Conservation (phyloP, 2,113 vertebrate species). For the Corythornis vintsioides region DNA sequence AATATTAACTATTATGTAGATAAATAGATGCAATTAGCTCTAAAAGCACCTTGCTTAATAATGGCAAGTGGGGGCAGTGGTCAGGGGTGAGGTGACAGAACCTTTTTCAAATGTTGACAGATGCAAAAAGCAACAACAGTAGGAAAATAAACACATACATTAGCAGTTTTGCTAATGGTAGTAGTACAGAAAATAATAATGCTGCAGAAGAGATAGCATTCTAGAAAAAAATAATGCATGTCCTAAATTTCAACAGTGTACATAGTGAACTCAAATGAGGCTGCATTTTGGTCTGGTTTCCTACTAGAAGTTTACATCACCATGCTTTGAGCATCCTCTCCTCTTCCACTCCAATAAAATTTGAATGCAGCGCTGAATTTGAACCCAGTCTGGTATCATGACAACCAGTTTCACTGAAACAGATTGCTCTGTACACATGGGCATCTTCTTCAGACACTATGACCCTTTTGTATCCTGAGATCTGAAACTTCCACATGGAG, state of each 20-base stretch:
- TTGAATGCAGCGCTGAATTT: not conserved
- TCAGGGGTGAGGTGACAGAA: not conserved
- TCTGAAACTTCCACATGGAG: not conserved
- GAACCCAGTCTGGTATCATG: not conserved
- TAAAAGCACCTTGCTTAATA: slow-evolving; percentile 52
- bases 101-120: slow-evolving; percentile 25
- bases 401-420: not conserved
- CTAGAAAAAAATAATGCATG: not conserved
- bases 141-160: slow-evolving; percentile 4
- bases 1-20: slow-evolving; percentile 74
- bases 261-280: not conserved
- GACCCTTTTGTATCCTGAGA: not conserved
- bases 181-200: not conserved
- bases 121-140: not conserved
- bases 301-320: not conserved
- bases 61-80: not conserved
- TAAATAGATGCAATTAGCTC: slow-evolving; percentile 71
- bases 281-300: not conserved
- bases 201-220: not conserved
- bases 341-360: not conserved
- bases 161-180: not conserved
- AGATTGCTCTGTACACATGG: not conserved
- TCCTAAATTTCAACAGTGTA: not conserved
- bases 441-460: not conserved
- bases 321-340: not conserved